Evolutionary conservation across 2,888 invertebrate genomes (phyloP).

Genomic region (Slavum lentiscoides): DNA sequence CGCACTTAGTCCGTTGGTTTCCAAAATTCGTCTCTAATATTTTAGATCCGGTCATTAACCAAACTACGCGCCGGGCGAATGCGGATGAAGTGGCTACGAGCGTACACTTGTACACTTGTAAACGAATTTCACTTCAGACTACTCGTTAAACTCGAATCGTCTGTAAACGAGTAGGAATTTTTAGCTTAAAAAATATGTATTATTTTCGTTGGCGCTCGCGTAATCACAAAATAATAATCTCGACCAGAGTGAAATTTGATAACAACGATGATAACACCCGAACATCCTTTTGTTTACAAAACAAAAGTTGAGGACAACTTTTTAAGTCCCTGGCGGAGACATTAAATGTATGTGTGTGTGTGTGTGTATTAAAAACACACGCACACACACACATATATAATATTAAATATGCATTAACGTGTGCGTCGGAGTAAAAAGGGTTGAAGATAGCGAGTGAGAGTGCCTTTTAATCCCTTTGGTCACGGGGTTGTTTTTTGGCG

Average conservation of each 20-base stretch:
- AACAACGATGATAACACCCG: conserved; percentile 38
- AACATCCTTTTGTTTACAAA: conserved; percentile 43
- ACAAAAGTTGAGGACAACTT: conserved; percentile 53
- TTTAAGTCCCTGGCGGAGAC: conserved; percentile 41
- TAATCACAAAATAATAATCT: conserved; percentile 45
- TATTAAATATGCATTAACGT: conserved; percentile 53
- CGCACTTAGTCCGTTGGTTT: no score
- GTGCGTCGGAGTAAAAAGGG: conserved; percentile 52
- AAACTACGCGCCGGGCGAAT: no score
- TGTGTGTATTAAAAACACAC: neutral
- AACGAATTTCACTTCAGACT: no score
- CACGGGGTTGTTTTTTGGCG: conserved; percentile 51
- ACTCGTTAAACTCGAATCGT: conserved; percentile 26
- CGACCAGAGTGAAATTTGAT: conserved; percentile 43
- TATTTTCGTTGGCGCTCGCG: neutral
- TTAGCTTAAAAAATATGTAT: neutral
- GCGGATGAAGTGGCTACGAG: no score
- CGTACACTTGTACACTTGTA: no score
- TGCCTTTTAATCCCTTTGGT: conserved; percentile 53
- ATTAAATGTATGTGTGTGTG: neutral
- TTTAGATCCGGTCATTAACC: no score
- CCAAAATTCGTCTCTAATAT: no score
- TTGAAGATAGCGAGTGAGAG: conserved; percentile 51
- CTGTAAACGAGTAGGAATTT: conserved; percentile 6
- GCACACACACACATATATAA: conserved; percentile 6